Conservation (phyloP, 2,888 invertebrate genomes). For the Lithophane semibrunnea region DNA sequence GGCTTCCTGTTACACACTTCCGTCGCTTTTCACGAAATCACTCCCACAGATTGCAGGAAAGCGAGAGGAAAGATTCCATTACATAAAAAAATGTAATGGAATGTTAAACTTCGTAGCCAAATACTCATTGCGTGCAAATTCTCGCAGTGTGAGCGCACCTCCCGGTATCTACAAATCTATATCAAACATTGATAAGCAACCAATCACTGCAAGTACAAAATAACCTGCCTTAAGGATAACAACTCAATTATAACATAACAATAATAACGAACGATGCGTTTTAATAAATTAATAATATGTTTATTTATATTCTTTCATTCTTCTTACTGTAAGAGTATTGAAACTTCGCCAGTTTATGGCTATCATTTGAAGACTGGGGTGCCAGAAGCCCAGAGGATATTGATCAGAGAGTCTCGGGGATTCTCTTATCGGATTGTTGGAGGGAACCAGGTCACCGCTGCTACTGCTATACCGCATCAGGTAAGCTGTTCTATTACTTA, state of each 20-base stretch:
- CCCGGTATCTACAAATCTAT: background rate
- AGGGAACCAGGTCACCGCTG: slow-evolving; percentile 70
- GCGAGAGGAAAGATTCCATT: too few species aligned
- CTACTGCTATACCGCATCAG: slow-evolving; percentile 75
- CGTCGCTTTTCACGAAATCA: too few species aligned
- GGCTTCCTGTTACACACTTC: too few species aligned
- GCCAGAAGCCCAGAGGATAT: slow-evolving; percentile 71
- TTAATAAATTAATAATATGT: slow-evolving; percentile 32
- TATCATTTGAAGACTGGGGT: slow-evolving; percentile 79
- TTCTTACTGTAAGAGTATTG: slow-evolving; percentile 46
- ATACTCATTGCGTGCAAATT: background rate
- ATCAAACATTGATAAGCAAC: slow-evolving; percentile 32
- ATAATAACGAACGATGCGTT: slow-evolving; percentile 36
- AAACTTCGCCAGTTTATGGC: slow-evolving; percentile 60
- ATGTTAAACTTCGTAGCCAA: background rate
- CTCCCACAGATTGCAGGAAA: too few species aligned
- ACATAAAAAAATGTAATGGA: background rate
- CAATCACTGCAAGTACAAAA: slow-evolving; percentile 41
- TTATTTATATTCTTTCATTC: slow-evolving; percentile 50
- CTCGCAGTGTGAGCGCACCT: background rate
- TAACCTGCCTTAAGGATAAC: slow-evolving; percentile 1
- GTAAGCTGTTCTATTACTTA: slow-evolving; percentile 59
- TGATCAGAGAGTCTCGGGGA: slow-evolving; percentile 54
- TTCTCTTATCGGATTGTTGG: slow-evolving; percentile 74
- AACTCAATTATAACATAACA: slow-evolving; percentile 8